phyloP scores from a whole-genome alignment of 2,797 vertebrate genomes.

The Oryzias sinensis region DNA sequence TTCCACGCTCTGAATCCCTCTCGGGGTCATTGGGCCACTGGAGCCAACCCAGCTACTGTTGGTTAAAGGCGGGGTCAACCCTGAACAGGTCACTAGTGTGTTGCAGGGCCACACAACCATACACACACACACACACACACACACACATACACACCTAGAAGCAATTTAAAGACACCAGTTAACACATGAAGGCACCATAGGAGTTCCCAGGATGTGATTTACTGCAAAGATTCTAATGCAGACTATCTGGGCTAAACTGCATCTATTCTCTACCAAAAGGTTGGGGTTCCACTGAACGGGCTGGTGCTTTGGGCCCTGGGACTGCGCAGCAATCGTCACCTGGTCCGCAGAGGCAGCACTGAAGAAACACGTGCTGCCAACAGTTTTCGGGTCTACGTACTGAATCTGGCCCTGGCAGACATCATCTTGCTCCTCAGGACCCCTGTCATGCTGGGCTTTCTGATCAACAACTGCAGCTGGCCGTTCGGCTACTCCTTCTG shows the following conservation, averaged over 20 bases:
- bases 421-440: constrained; percentile 74
- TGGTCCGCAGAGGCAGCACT: constrained; percentile 45
- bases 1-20: too few relatives aligned
- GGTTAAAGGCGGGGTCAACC: too few relatives aligned
- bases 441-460: constrained; percentile 73
- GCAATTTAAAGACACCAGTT: too few relatives aligned
- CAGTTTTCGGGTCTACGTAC: constrained; percentile 79
- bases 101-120: too few relatives aligned
- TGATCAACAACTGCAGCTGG: constrained; percentile 68
- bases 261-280: constrained; percentile 37
- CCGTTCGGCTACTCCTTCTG: constrained; percentile 64
- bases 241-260: not conserved
- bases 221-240: too few relatives aligned
- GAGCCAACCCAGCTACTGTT: too few relatives aligned
- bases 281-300: constrained; percentile 72
- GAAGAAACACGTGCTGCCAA: constrained; percentile 66
- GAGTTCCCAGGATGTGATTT: too few relatives aligned
- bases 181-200: too few relatives aligned
- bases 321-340: constrained; percentile 32
- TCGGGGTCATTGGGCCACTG: too few relatives aligned
- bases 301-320: constrained; percentile 80
- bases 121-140: too few relatives aligned
- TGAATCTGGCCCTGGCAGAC: constrained; percentile 80
- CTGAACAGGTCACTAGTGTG: too few relatives aligned
- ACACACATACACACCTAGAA: too few relatives aligned